Evolutionary conservation across 2,888 invertebrate genomes (phyloP).

Genomic region (Cyclophora albipunctata): DNA sequence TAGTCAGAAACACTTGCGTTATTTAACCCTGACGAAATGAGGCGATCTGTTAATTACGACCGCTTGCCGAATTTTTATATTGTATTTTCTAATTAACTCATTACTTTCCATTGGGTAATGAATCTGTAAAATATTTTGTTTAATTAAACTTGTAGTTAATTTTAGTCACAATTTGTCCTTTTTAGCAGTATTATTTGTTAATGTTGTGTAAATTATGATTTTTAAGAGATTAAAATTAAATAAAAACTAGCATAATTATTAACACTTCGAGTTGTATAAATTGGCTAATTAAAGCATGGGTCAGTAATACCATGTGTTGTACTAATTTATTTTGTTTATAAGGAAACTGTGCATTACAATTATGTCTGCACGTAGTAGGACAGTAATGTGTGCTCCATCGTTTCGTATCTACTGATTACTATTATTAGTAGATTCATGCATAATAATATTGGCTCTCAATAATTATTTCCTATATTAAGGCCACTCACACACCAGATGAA

Average conservation of each 20-base stretch:
- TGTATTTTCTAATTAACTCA: background rate
- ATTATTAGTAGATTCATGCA: background rate
- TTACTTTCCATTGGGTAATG: constrained; percentile 7
- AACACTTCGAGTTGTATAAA: too few species aligned
- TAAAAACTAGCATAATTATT: constrained; percentile 19
- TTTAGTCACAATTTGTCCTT: constrained; percentile 19
- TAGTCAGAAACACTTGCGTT: constrained; percentile 2
- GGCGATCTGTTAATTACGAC: too few species aligned
- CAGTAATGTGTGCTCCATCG: too few species aligned
- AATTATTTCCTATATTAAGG: background rate
- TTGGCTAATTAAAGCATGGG: too few species aligned
- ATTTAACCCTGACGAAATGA: too few species aligned
- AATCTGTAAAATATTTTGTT: constrained; percentile 5
- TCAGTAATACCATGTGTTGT: too few species aligned
- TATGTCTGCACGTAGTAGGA: too few species aligned
- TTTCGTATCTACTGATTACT: too few species aligned
- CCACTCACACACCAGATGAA: constrained; percentile 45
- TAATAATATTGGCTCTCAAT: constrained; percentile 1
- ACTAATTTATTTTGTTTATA: too few species aligned
- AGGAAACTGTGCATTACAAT: too few species aligned
- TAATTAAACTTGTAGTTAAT: constrained; percentile 3
- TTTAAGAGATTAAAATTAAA: constrained; percentile 24
- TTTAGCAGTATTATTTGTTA: constrained; percentile 42
- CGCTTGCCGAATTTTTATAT: constrained; percentile 10
- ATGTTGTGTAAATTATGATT: constrained; percentile 32